Conservation (phyloP, 2,888 invertebrate species). For the Crepidodera aurea region DNA sequence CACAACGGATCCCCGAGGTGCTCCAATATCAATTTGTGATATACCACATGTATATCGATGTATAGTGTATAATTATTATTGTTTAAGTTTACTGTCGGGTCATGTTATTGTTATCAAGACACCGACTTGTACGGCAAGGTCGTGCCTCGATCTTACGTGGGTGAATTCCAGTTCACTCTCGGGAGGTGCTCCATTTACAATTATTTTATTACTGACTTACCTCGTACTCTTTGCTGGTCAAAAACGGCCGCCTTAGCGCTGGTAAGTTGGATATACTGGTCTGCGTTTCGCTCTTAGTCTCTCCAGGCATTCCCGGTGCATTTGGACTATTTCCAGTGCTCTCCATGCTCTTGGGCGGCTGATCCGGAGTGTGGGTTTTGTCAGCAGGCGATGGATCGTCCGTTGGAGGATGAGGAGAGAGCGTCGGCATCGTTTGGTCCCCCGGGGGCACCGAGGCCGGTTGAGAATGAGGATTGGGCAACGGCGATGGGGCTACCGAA, state of each 20-base stretch:
- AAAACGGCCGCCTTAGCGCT: constrained; percentile 75
- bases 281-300: constrained; percentile 39
- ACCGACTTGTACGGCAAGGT: too few species aligned
- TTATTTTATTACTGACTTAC: constrained; percentile 59
- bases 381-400: constrained; percentile 60
- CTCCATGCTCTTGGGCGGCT: constrained; percentile 37
- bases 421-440: constrained; percentile 72
- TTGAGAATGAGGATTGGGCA: constrained; percentile 76
- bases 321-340: constrained; percentile 45
- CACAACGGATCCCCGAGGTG: too few species aligned
- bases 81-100: too few species aligned
- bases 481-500: constrained; percentile 74
- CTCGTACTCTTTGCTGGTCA: constrained; percentile 81
- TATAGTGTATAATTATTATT: too few species aligned
- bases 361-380: constrained; percentile 46
- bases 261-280: constrained; percentile 29
- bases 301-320: constrained; percentile 36
- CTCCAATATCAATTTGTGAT: too few species aligned
- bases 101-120: too few species aligned
- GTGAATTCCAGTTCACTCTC: too few species aligned
- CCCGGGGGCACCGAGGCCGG: constrained; percentile 71
- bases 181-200: too few species aligned
- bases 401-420: constrained; percentile 73
- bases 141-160: too few species aligned
- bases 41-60: too few species aligned